Evolutionary conservation across 2,113 vertebrate species (phyloP).

Genomic region (Clupea harengus): DNA sequence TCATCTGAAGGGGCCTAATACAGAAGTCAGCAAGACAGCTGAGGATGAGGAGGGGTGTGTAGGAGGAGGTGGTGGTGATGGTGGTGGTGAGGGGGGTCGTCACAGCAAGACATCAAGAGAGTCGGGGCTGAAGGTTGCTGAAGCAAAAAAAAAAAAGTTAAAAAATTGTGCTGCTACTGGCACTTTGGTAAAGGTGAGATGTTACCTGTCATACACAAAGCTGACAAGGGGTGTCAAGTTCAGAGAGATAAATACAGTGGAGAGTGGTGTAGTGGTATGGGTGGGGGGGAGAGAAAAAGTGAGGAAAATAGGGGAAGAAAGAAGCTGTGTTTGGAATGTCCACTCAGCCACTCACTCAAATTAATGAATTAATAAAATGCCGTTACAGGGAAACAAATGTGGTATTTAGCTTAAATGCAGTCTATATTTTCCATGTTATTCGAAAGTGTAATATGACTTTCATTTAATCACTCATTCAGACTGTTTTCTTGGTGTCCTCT

Average conservation of each 20-base stretch:
- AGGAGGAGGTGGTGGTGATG: neutral
- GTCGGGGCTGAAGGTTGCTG: constrained; percentile 40
- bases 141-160: neutral
- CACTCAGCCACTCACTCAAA: too few species aligned
- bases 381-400: too few species aligned
- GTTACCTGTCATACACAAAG: constrained; percentile 56
- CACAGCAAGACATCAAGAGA: constrained; percentile 54
- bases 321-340: neutral
- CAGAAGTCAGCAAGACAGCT: constrained; percentile 41
- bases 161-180: constrained; percentile 51
- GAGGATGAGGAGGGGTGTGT: constrained; percentile 29
- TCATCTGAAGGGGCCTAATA: constrained; percentile 44
- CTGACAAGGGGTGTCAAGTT: constrained; percentile 59
- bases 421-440: too few species aligned
- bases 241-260: constrained; percentile 27
- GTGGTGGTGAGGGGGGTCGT: neutral
- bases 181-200: constrained; percentile 51
- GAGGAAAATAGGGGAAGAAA: neutral
- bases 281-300: neutral
- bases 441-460: too few species aligned
- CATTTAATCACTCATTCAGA: too few species aligned
- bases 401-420: too few species aligned
- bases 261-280: neutral
- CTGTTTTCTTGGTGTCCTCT: too few species aligned
- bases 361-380: too few species aligned